phyloP scores from a whole-genome alignment of 2,113 vertebrate species.

The Paratilapia polleni region DNA sequence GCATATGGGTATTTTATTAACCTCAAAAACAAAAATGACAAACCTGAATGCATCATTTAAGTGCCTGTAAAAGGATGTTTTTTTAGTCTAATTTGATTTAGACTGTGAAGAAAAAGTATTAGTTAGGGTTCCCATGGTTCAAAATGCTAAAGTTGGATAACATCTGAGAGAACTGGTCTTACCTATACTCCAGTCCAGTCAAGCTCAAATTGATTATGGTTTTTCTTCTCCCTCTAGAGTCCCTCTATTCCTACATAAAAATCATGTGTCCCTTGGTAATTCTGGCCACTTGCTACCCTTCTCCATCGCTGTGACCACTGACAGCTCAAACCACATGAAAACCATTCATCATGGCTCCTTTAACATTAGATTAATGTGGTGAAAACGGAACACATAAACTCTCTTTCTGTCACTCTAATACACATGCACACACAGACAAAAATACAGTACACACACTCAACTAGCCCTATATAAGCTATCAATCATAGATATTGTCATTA shows the following conservation, averaged over 20 bases:
- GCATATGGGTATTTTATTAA: neutral
- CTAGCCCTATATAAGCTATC: conserved; percentile 73
- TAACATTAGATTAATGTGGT: conserved; percentile 74
- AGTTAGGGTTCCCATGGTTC: conserved; percentile 16
- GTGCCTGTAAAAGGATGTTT: conserved; percentile 1
- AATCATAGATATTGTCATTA: conserved; percentile 82
- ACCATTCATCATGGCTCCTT: conserved; percentile 79
- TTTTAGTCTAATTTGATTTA: neutral
- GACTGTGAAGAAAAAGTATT: conserved; percentile 25
- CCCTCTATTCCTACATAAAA: conserved; percentile 30
- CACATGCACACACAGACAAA: conserved; percentile 43
- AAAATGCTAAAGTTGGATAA: conserved; percentile 30
- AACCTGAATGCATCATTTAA: conserved; percentile 7
- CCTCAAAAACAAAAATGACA: neutral
- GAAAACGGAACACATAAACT: conserved; percentile 54
- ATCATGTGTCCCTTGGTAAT: conserved; percentile 31
- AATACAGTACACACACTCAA: conserved; percentile 53
- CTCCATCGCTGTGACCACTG: conserved; percentile 55
- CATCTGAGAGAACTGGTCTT: conserved; percentile 1
- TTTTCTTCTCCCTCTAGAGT: conserved; percentile 34
- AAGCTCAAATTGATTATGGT: conserved; percentile 42
- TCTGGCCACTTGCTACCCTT: conserved; percentile 42
- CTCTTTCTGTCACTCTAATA: conserved; percentile 35
- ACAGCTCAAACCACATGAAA: conserved; percentile 76
- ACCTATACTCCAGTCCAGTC: neutral